These are phyloP conservation scores for Anagrus nilaparvatae DNA, from an alignment of 1,140 invertebrate genomes.

Conservation along the genomic window DNA sequence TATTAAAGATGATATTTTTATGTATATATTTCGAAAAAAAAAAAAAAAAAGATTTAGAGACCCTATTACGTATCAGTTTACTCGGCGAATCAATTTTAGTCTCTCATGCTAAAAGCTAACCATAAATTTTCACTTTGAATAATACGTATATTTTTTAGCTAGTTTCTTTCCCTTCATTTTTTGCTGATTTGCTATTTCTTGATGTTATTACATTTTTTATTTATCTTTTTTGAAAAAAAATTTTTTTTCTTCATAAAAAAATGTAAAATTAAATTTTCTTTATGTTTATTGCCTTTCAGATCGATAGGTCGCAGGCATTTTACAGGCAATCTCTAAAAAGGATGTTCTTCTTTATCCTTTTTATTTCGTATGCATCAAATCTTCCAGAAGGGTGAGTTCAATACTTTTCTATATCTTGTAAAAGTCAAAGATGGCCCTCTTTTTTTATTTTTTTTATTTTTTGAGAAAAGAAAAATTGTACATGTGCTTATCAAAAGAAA, in stretches of 20 bases:
- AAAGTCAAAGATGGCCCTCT: constrained; percentile 9
- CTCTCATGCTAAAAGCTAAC: constrained; percentile 28
- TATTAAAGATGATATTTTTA: too few species aligned
- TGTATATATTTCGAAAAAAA: too few species aligned
- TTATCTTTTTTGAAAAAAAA: too few species aligned
- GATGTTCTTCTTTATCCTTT: too few species aligned
- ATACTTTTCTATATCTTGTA: constrained; percentile 25
- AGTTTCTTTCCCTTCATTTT: neutral
- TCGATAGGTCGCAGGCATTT: too few species aligned
- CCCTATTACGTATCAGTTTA: constrained; percentile 30
- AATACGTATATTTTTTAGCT: too few species aligned
- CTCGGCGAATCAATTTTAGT: constrained; percentile 29
- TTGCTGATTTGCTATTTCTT: constrained; percentile 23
- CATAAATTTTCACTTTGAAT: constrained; percentile 31
- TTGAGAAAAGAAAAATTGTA: constrained; percentile 18
- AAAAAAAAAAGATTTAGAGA: constrained; percentile 16
- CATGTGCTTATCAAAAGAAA: too few species aligned
- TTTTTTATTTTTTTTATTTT: constrained; percentile 19
- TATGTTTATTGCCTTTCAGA: too few species aligned
- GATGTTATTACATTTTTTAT: too few species aligned
- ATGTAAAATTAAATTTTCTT: too few species aligned
- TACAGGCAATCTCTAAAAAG: too few species aligned
- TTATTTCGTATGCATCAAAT: constrained; percentile 18
- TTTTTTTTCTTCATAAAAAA: too few species aligned
- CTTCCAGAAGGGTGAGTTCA: constrained; percentile 26